Base-by-base conservation (phyloP, 2,888 invertebrate species). In the Glaucopsyche alexis region DNA sequence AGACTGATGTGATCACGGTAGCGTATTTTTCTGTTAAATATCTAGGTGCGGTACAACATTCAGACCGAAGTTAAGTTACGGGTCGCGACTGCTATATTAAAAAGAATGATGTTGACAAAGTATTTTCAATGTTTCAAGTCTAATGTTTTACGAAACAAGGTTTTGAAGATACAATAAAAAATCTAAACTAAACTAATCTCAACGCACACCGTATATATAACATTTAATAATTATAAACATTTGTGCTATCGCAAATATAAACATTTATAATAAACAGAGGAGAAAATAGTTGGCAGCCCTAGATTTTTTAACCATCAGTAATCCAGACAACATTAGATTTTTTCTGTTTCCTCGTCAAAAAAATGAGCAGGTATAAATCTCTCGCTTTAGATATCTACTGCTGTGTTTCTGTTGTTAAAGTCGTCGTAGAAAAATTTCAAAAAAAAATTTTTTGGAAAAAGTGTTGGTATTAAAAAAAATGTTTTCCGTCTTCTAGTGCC, bases 341-440 rank as follows among this genome's bases (percentile, higher is more conserved):
- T 65, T 69, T 65, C 49, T 49, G 14, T 47, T 69, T 49, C 14
- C 13, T 65, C 49, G 13, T 69, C 69, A 49, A 19, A 60, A 9
- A 13, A 60, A 38, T 60, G 11, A 60, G 55, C 19, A 60, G 52
- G 52, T 60, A 60, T 60, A 4, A 19, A 19, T 55, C 55, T 38
- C 13, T 60, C 11, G 45, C 45, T 67, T 67, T 45, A 45, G 19
- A 45, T 16, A 0, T 67, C 45, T 67, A 13, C 67, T 45, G 16
- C 5, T 9, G 45, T 45, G 45, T 42, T 45, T 45, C 16, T 45
- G 67, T 42, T 66, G 40, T 42, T 16, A 16, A 40, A 40, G 7
- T n/a, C 19, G n/a, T 45, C 45, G 16, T 29, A 5, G 5, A 55
- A 4, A 55, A 11, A 60, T 7, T 38, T 29, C 29, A 13, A 19